These are phyloP conservation scores for Sylvilagus bachmani DNA, from an alignment of 2,113 vertebrate genomes.

Conservation along the genomic window DNA sequence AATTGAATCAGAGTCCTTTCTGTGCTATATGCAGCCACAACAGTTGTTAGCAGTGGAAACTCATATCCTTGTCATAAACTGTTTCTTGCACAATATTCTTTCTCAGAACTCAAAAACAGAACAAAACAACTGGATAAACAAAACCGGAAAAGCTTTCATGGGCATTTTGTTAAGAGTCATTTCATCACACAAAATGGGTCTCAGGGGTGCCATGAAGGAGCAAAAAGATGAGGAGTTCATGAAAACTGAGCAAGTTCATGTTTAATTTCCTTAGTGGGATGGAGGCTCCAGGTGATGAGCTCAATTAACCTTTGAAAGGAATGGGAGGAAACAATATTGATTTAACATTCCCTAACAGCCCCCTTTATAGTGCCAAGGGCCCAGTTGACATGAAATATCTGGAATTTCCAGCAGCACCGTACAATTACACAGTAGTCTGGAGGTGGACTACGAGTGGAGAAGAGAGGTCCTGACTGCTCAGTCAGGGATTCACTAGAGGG, in stretches of 20 bases:
- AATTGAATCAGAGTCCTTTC: not conserved
- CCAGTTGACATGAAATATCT: not conserved
- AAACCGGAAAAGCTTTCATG: not conserved
- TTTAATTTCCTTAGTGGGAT: not conserved
- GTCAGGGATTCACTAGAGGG: not conserved
- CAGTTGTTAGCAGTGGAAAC: not conserved
- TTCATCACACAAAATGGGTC: not conserved
- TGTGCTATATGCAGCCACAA: not conserved
- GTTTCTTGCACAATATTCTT: not conserved
- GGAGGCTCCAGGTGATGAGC: not conserved
- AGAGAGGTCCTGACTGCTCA: not conserved
- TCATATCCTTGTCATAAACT: not conserved
- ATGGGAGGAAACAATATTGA: not conserved
- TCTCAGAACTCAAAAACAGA: not conserved
- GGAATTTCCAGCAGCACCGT: not conserved
- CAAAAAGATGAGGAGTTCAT: not conserved
- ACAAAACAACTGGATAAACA: not conserved
- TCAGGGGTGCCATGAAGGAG: not conserved
- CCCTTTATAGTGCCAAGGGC: not conserved
- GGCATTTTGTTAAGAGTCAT: not conserved
- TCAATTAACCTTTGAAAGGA: not conserved
- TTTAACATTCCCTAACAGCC: not conserved
- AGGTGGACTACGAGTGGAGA: not conserved
- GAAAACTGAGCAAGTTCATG: not conserved
- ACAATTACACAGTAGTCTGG: not conserved